Evolutionary conservation across 2,888 invertebrate genomes (phyloP).

Genomic region (Ariolimax columbianus): DNA sequence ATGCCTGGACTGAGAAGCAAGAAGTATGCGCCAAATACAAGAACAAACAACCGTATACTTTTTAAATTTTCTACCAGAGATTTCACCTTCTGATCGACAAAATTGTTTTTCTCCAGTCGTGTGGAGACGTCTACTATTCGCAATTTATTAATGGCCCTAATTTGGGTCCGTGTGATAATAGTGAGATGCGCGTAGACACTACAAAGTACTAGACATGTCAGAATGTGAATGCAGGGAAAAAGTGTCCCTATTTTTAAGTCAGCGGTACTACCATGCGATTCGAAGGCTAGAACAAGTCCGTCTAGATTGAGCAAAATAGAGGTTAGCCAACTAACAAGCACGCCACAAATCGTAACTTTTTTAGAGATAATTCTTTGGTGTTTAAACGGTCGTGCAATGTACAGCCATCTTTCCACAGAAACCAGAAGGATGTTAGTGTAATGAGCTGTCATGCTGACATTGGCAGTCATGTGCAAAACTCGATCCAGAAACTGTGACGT

Average conservation of each 20-base stretch:
- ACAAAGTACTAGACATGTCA: neutral
- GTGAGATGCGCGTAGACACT: neutral
- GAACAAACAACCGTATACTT: neutral
- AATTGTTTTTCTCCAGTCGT: no score
- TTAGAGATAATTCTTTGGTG: neutral
- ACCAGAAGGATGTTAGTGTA: neutral
- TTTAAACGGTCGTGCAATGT: conserved; percentile 2
- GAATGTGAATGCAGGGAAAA: neutral
- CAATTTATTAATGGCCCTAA: neutral
- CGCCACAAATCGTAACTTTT: neutral
- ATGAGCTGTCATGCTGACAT: neutral
- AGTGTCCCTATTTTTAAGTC: neutral
- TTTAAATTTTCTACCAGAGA: neutral
- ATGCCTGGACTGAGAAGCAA: neutral
- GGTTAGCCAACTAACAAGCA: neutral
- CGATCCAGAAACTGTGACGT: neutral
- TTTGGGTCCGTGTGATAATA: neutral
- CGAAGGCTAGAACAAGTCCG: neutral
- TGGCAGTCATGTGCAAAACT: neutral
- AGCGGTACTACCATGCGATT: neutral
- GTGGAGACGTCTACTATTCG: neutral
- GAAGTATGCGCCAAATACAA: conserved; percentile 8
- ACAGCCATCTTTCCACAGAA: conserved; percentile 16
- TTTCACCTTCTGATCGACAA: neutral
- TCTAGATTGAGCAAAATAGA: neutral